Conservation (phyloP, 2,888 invertebrate genomes). For the Mamestra brassicae region DNA sequence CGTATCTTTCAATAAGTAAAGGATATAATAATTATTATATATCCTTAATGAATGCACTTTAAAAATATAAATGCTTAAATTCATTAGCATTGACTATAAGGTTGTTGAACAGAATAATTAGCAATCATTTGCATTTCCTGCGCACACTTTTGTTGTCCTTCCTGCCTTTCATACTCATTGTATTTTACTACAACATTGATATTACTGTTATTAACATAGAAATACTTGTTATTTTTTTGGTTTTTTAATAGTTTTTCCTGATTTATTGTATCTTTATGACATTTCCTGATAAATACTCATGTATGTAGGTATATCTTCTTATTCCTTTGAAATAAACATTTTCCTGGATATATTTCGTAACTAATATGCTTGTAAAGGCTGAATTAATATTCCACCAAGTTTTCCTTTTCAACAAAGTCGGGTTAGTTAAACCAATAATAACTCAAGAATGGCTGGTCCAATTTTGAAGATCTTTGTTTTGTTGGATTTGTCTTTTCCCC, state of each 20-base stretch:
- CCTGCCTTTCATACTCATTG: slow-evolving; percentile 22
- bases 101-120: slow-evolving; percentile 36
- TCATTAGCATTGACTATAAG: slow-evolving; percentile 30
- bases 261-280: slow-evolving; percentile 1
- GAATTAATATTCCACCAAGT: background rate
- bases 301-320: background rate
- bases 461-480: too few relatives aligned
- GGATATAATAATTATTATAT: background rate
- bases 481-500: too few relatives aligned
- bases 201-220: slow-evolving; percentile 6
- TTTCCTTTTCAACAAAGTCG: background rate
- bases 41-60: background rate
- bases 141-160: slow-evolving; percentile 15
- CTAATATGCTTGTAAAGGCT: too few relatives aligned
- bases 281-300: background rate
- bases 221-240: background rate
- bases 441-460: too few relatives aligned
- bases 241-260: background rate
- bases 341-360: background rate
- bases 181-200: background rate
- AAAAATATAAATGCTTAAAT: slow-evolving; percentile 1
- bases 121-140: slow-evolving; percentile 51
- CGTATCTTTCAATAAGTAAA: background rate
- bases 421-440: too few relatives aligned
- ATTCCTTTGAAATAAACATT: background rate